A percentile compares a stretch with the other conserved stretches of the same genome.
Evolutionary conservation across 2,888 invertebrate species (phyloP).

Genomic region (Caenorhabditis uteleia): DNA sequence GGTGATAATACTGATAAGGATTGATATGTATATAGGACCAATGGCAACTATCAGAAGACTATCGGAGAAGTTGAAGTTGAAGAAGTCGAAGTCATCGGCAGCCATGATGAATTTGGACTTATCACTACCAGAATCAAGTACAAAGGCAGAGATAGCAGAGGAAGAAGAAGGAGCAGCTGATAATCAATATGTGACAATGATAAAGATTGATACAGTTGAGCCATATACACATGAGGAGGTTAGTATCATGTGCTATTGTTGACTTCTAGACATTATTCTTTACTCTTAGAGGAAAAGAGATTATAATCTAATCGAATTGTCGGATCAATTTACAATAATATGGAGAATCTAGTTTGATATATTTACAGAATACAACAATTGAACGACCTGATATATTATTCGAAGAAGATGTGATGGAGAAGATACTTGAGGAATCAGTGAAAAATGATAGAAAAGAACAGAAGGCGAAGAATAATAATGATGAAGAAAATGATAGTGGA

Average conservation of each 20-base stretch:
- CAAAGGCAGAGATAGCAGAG: neutral
- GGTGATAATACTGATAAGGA: too few relatives aligned
- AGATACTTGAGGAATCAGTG: slow-evolving; percentile 30
- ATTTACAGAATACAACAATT: too few relatives aligned
- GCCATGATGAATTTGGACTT: slow-evolving; percentile 23
- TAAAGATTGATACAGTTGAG: slow-evolving; percentile 17
- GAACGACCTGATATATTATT: too few relatives aligned
- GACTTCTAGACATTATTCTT: too few relatives aligned
- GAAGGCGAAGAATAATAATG: slow-evolving; percentile 13
- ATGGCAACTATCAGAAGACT: slow-evolving; percentile 31
- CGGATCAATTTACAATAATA: too few relatives aligned
- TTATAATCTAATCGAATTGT: too few relatives aligned
- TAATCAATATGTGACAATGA: slow-evolving; percentile 22
- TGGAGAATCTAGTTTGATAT: too few relatives aligned
- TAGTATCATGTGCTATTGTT: too few relatives aligned
- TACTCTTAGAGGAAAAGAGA: too few relatives aligned
- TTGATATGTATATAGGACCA: slow-evolving; percentile 27
- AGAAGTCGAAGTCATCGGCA: slow-evolving; percentile 26
- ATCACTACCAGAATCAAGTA: too few relatives aligned
- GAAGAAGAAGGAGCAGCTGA: neutral
- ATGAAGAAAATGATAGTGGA: slow-evolving; percentile 25
- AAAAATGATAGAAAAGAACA: neutral
- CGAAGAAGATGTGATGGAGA: too few relatives aligned
- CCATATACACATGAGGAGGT: neutral
- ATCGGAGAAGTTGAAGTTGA: slow-evolving; percentile 32